Evolutionary conservation across 2,797 vertebrate species (phyloP).

Genomic region (Eulemur coronatus): DNA sequence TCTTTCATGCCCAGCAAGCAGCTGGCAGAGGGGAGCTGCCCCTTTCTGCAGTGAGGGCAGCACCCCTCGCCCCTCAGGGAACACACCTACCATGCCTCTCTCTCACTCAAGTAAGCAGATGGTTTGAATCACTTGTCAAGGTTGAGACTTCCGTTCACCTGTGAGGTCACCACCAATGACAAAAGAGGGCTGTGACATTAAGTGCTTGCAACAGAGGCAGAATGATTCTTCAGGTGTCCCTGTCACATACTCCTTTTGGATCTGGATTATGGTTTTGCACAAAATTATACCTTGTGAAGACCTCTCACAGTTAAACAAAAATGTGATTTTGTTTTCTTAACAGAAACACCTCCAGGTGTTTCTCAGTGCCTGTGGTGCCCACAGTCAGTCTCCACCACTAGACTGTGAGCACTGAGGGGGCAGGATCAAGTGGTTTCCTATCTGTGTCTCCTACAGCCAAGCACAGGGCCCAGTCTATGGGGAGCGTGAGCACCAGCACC

Average conservation of each 20-base stretch:
- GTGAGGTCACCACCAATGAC: neutral
- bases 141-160: neutral
- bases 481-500: neutral
- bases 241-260: neutral
- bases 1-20: neutral
- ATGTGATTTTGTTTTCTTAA: neutral
- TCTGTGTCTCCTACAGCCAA: neutral
- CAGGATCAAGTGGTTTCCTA: neutral
- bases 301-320: neutral
- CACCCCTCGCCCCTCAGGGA: neutral
- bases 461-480: neutral
- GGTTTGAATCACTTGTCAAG: neutral
- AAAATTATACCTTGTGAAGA: neutral
- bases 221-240: neutral
- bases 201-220: neutral
- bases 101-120: neutral
- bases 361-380: too few species aligned
- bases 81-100: neutral
- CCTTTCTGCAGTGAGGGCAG: neutral
- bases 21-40: neutral
- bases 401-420: neutral
- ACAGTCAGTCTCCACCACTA: neutral
- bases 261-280: neutral
- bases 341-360: neutral
- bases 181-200: neutral